Conservation (phyloP, 2,888 invertebrate species). For the Caenorhabditis macrosperma region DNA sequence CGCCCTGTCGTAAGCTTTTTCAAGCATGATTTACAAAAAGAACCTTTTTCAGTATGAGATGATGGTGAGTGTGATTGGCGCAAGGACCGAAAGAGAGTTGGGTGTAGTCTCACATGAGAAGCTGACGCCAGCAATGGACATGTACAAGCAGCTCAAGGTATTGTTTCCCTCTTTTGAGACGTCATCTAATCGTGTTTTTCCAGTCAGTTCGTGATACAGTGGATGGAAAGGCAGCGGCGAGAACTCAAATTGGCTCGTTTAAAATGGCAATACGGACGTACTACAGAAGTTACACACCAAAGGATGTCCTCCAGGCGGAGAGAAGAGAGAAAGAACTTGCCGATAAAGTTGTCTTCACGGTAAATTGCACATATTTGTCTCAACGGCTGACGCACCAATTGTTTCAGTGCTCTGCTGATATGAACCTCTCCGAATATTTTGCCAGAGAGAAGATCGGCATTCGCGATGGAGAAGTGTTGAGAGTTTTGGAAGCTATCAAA, state of each 20-base stretch:
- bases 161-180: background rate
- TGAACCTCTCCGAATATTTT: background rate
- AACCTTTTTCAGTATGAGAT: constrained; percentile 25
- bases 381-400: no score
- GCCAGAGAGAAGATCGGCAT: background rate
- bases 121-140: background rate
- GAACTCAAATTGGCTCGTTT: background rate
- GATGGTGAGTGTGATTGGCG: background rate
- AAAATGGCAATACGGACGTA: constrained; percentile 8
- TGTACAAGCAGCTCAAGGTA: constrained; percentile 4
- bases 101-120: background rate
- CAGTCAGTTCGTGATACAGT: background rate
- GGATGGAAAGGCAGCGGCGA: background rate
- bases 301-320: background rate
- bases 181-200: background rate
- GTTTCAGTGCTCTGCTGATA: background rate
- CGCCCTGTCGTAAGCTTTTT: background rate
- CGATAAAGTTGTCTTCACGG: no score
- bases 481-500: background rate
- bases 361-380: background rate
- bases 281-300: background rate
- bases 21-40: no score
- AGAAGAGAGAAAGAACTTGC: background rate
- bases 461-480: background rate
- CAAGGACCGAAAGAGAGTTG: background rate